These are phyloP conservation scores for Sminthopsis crassicaudata DNA, from an alignment of 2,113 vertebrate genomes.

Conservation along the genomic window DNA sequence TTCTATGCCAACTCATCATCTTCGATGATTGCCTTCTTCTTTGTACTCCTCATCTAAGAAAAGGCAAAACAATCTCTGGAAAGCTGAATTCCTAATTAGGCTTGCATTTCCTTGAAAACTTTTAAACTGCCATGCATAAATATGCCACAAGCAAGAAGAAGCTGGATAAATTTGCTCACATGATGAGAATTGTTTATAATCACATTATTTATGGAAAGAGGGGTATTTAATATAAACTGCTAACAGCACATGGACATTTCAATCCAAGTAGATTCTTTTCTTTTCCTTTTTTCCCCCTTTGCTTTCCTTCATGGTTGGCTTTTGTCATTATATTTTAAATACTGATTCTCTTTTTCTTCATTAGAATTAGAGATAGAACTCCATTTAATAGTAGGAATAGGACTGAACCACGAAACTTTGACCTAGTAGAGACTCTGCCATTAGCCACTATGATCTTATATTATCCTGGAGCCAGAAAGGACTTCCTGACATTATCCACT, in stretches of 20 bases:
- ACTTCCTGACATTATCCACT: not conserved
- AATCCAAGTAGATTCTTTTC: constrained; percentile 16
- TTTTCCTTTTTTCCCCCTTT: constrained; percentile 56
- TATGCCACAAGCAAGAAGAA: constrained; percentile 60
- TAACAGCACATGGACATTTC: not conserved
- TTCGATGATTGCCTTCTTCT: constrained; percentile 63
- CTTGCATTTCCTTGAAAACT: constrained; percentile 63
- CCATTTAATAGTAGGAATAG: not conserved
- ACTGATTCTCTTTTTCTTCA: not conserved
- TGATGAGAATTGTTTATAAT: constrained; percentile 63
- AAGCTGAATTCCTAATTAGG: constrained; percentile 59
- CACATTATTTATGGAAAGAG: constrained; percentile 33
- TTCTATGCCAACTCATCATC: constrained; percentile 56
- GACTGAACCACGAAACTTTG: not conserved
- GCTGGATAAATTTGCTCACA: constrained; percentile 37
- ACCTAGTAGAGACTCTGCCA: not conserved
- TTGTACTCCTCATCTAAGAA: constrained; percentile 30
- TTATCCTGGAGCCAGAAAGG: not conserved
- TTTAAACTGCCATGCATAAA: constrained; percentile 71
- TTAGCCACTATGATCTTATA: not conserved
- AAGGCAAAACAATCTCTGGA: constrained; percentile 72
- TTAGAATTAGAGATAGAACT: not conserved
- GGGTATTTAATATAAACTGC: not conserved
- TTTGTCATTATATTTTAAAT: not conserved
- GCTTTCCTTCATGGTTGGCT: not conserved